Evolutionary conservation across 1,140 invertebrate genomes (phyloP), one percentile per base, ranked within the genome.

Genomic region (Coboldia fuscipes): DNA sequence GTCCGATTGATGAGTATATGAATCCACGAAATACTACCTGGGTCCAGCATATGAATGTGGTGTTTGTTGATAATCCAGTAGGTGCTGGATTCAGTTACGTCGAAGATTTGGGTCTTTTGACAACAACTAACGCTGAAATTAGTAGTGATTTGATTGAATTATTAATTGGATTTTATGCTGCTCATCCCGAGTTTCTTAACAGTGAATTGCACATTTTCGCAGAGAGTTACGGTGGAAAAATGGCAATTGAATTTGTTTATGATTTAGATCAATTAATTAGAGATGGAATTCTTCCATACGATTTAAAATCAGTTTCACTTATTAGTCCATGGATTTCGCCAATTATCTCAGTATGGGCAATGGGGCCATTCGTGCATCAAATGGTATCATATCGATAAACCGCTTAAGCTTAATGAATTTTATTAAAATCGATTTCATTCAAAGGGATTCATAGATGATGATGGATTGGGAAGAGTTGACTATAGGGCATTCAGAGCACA

Each of bases 141-240:
- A 79, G 75, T 2, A 29, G 51, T n/a, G 84, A 90, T 59, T 68
- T 90, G 34, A 56, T 86, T 0, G 61, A 63, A 26, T 57, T 83
- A 8, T 63, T 86, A 43, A 62, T 58, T 46, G 58, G 59, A 3
- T 75, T 86, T 41, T 68, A 71, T 26, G 43, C 60, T 13, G 45
- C 55, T 20, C 46, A 73, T 40, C 67, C 74, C 0, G 61, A 75
- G 40, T 82, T 83, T 45, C 60, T 69, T 43, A 57, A 51, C 4
- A 64, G 73, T 3, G 75, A 79, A 1, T 61, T 82, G 12, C 89
- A 83, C 42, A 81, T 89, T 29, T 76, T 77, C 38, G 75, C 70
- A 16, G 78, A 89, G 50, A 85, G 80, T 1, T 89, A 89, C 54
- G 83, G 83, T n/a, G 84, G 82, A 1, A 90, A 90, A 61, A 88